Evolutionary conservation across 2,797 vertebrate species (phyloP).

Genomic region (Discoglossus pictus): DNA sequence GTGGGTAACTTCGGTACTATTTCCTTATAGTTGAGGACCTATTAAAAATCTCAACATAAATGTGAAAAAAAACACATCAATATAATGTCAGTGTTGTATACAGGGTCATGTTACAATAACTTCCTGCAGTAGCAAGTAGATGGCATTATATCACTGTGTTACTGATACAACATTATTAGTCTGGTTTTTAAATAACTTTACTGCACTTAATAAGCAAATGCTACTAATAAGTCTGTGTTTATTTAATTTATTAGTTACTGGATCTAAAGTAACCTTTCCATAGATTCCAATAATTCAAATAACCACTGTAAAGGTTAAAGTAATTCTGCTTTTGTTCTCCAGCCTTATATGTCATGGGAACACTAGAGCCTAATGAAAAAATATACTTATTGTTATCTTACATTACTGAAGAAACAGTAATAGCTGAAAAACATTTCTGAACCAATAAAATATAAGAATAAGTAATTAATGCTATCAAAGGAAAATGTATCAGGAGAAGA

Average conservation of each 20-base stretch:
- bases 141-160: conserved; percentile 71
- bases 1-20: too few species aligned
- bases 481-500: neutral
- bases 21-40: too few species aligned
- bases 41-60: too few species aligned
- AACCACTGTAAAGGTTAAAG: conserved; percentile 48
- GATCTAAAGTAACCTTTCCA: conserved; percentile 45
- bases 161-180: conserved; percentile 48
- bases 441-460: conserved; percentile 16
- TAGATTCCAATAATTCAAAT: conserved; percentile 39
- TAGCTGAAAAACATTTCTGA: conserved; percentile 7
- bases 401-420: conserved; percentile 10
- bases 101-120: conserved; percentile 33
- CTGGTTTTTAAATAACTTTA: conserved; percentile 38
- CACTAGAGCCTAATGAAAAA: conserved; percentile 19
- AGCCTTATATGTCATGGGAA: conserved; percentile 34
- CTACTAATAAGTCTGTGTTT: conserved; percentile 47
- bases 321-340: conserved; percentile 26
- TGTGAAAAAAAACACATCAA: too few species aligned
- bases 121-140: conserved; percentile 70
- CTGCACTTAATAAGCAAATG: conserved; percentile 39
- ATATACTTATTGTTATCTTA: conserved; percentile 8
- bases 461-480: conserved; percentile 6
- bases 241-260: conserved; percentile 49
- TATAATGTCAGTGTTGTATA: neutral